Evolutionary conservation across 1,140 invertebrate genomes (phyloP).

Genomic region (Leptinotarsa undecemlineata): DNA sequence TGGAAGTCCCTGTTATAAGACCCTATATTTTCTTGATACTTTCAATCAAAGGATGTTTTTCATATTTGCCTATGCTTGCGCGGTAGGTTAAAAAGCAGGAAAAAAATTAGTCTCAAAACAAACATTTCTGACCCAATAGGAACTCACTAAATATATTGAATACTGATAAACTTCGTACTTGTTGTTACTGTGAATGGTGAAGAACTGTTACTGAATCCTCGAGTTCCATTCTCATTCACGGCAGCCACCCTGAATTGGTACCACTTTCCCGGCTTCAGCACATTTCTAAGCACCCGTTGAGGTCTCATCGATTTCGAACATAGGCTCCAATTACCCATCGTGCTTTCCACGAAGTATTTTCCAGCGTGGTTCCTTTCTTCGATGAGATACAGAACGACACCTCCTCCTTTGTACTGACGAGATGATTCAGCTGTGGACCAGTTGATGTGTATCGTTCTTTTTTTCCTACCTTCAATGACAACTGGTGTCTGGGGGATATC

Average conservation of each 20-base stretch:
- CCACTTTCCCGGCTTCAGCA: constrained; percentile 71
- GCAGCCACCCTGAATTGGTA: constrained; percentile 77
- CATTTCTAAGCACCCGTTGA: constrained; percentile 61
- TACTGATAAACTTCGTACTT: constrained; percentile 44
- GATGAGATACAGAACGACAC: constrained; percentile 56
- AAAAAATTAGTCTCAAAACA: too few relatives aligned
- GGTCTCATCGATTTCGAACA: constrained; percentile 53
- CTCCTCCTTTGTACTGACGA: constrained; percentile 12
- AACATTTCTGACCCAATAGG: too few relatives aligned
- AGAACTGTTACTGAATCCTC: constrained; percentile 69
- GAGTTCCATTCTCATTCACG: constrained; percentile 69
- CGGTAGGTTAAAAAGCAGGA: too few relatives aligned
- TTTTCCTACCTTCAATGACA: constrained; percentile 49
- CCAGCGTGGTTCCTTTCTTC: constrained; percentile 64
- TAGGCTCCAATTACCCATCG: constrained; percentile 60
- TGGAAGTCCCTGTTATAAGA: too few relatives aligned
- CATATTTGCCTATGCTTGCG: too few relatives aligned
- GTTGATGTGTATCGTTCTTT: constrained; percentile 49
- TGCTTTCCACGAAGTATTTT: constrained; percentile 56
- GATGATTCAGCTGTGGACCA: constrained; percentile 47
- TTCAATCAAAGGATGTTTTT: too few relatives aligned
- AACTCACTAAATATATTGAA: too few relatives aligned
- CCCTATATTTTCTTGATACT: too few relatives aligned
- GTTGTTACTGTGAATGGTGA: constrained; percentile 63
- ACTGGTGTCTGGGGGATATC: constrained; percentile 54